Conservation (phyloP, 2,888 invertebrate species). For the Byasa hedistus region DNA sequence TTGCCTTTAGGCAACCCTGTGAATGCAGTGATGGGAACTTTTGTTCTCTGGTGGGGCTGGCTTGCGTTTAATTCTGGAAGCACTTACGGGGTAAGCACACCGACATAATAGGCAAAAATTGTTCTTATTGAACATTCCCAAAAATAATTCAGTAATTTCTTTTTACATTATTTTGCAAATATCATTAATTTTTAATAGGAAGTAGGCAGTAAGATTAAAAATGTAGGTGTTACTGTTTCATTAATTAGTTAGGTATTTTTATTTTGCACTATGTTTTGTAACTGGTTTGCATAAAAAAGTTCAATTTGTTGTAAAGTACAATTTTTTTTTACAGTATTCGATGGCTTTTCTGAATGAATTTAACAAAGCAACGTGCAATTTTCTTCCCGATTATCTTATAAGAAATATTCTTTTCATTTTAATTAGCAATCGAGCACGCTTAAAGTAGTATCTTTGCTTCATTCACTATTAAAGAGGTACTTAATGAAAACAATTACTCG, state of each 20-base stretch:
- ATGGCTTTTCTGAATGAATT: not conserved
- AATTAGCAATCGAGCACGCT: not conserved
- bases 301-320: too few species aligned
- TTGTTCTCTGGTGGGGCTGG: constrained; percentile 98
- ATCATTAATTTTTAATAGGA: too few species aligned
- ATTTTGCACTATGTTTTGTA: too few species aligned
- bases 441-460: not conserved
- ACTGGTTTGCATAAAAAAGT: too few species aligned
- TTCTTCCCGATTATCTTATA: not conserved
- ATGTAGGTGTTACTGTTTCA: too few species aligned
- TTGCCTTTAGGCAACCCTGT: constrained; percentile 92
- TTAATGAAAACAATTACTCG: constrained; percentile 4
- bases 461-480: not conserved
- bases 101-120: too few species aligned
- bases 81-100: constrained; percentile 83
- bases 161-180: too few species aligned
- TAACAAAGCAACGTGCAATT: not conserved
- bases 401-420: not conserved
- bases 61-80: constrained; percentile 96
- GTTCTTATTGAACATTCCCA: not conserved
- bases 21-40: constrained; percentile 94
- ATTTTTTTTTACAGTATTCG: too few species aligned
- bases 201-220: too few species aligned
- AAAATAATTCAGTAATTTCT: too few species aligned
- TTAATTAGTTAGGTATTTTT: too few species aligned